Conservation (phyloP, 2,113 vertebrate species). For the Antidorcas marsupialis region DNA sequence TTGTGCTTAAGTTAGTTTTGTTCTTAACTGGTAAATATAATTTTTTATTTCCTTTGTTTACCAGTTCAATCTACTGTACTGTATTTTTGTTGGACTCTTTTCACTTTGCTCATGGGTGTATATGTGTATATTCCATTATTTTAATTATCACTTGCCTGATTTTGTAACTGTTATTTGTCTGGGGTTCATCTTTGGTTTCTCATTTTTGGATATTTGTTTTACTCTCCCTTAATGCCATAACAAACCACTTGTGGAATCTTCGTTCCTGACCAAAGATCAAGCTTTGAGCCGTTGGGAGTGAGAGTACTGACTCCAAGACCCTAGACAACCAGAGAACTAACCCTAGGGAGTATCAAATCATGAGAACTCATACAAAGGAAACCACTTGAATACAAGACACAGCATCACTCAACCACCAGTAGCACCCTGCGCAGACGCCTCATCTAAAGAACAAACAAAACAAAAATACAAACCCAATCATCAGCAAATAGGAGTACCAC, state of each 20-base stretch:
- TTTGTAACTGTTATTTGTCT: neutral
- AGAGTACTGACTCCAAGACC: neutral
- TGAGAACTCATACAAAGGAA: neutral
- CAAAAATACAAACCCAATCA: neutral
- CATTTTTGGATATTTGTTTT: neutral
- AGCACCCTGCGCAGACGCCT: neutral
- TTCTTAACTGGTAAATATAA: no score
- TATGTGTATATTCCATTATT: neutral
- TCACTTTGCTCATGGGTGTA: neutral
- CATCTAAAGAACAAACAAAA: neutral
- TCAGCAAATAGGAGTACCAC: neutral
- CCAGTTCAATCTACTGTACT: no score
- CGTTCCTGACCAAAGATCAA: neutral
- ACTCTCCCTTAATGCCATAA: neutral
- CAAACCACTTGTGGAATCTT: neutral
- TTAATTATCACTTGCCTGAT: neutral
- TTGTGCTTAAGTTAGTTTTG: no score
- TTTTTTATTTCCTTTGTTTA: no score
- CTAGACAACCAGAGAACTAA: neutral
- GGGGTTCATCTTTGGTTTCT: neutral
- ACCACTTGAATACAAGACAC: neutral
- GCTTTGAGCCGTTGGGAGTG: neutral
- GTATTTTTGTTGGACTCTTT: neutral
- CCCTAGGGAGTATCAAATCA: neutral
- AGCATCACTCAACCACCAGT: neutral